These are phyloP conservation scores for Hesperophylax magnus DNA, from an alignment of 1,140 invertebrate species.

Conservation along the genomic window DNA sequence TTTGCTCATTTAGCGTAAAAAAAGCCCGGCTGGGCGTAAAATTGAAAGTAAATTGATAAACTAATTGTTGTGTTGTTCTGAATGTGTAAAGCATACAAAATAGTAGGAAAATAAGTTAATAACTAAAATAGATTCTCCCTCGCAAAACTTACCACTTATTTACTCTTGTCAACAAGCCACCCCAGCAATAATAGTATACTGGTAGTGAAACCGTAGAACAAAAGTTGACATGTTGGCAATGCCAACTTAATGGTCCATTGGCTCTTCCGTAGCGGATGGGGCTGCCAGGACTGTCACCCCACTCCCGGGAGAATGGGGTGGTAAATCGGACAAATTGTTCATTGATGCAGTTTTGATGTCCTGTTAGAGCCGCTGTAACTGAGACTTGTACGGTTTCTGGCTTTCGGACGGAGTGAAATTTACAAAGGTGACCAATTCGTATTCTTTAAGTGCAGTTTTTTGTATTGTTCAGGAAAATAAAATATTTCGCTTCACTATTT, in stretches of 20 bases:
- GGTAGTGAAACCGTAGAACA: constrained; percentile 43
- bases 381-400: background rate
- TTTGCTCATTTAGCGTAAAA: too few species aligned
- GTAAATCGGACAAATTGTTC: constrained; percentile 44
- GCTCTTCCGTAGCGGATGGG: background rate
- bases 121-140: too few species aligned
- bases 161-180: background rate
- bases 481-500: too few species aligned
- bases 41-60: too few species aligned
- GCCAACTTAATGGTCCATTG: constrained; percentile 46
- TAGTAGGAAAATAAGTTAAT: too few species aligned
- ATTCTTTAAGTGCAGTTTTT: too few species aligned
- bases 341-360: constrained; percentile 47
- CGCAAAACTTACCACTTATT: too few species aligned
- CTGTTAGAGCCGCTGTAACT: background rate
- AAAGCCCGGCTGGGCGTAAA: too few species aligned
- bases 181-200: background rate
- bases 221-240: constrained; percentile 38
- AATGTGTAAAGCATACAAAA: too few species aligned
- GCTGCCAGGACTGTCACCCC: background rate
- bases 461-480: too few species aligned
- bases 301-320: background rate
- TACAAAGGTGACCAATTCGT: background rate
- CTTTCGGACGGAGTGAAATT: background rate
- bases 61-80: too few species aligned